These are phyloP conservation scores for Pogoniulus pusillus DNA, from an alignment of 2,797 vertebrate species.

Conservation along the genomic window DNA sequence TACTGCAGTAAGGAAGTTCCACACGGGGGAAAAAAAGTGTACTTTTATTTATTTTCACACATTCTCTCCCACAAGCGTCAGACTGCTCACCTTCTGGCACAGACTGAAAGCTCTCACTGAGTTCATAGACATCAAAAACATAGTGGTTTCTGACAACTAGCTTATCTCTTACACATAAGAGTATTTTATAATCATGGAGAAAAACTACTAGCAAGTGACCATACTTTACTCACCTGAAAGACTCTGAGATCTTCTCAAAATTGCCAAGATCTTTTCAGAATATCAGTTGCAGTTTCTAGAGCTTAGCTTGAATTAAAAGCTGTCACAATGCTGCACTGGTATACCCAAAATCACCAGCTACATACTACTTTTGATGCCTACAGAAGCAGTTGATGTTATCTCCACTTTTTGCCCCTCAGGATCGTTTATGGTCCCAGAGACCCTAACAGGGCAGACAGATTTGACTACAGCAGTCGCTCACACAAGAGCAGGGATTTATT, in stretches of 20 bases:
- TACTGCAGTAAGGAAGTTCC: background rate
- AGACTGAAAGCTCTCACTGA: constrained; percentile 19
- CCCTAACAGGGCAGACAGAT: background rate
- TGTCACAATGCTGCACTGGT: background rate
- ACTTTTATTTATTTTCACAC: constrained; percentile 54
- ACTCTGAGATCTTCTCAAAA: background rate
- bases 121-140: constrained; percentile 1
- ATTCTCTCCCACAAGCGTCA: background rate
- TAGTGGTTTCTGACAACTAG: background rate
- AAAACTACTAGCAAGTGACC: background rate
- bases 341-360: background rate
- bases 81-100: constrained; percentile 25
- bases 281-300: background rate
- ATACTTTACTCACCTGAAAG: background rate
- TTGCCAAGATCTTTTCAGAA: background rate
- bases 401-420: background rate
- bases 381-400: background rate
- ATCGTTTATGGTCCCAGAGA: background rate
- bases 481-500: constrained; percentile 30
- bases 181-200: background rate
- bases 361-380: background rate
- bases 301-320: background rate
- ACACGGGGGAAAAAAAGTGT: background rate
- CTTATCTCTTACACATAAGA: background rate
- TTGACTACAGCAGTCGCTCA: background rate